Conservation (phyloP, 2,113 vertebrate genomes). For the Leucoraja erinaceus region DNA sequence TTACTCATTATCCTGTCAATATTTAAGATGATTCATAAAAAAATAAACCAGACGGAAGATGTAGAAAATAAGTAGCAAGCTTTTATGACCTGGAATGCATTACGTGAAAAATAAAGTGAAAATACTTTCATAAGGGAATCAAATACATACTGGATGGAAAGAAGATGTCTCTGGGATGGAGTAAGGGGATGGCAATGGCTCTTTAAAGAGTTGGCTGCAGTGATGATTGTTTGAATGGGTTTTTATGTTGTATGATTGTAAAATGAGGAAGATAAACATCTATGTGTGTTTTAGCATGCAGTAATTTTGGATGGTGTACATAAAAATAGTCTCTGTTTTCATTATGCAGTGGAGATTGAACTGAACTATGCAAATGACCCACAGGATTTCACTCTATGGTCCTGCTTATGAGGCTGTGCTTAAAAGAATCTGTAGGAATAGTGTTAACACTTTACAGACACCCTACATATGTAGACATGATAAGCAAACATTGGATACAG, state of each 20-base stretch:
- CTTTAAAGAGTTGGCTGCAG: neutral
- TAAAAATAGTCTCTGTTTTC: neutral
- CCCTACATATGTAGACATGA: neutral
- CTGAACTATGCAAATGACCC: neutral
- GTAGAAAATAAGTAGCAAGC: neutral
- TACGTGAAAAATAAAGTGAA: neutral
- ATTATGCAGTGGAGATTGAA: neutral
- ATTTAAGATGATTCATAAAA: neutral
- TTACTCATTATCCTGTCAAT: too few relatives aligned
- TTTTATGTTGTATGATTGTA: neutral
- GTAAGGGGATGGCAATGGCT: neutral
- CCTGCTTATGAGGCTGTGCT: neutral
- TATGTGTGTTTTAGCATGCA: neutral
- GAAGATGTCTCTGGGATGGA: neutral
- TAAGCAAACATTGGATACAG: neutral
- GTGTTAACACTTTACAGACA: neutral
- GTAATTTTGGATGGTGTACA: neutral
- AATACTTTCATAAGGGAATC: neutral
- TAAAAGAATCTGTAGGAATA: neutral
- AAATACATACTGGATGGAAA: neutral
- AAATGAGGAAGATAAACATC: too few relatives aligned
- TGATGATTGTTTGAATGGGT: neutral
- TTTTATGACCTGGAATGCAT: neutral
- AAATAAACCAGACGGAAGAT: neutral
- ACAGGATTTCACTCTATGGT: neutral